Conservation (phyloP, 1,140 invertebrate genomes). For the Dreissena rostriformis region DNA sequence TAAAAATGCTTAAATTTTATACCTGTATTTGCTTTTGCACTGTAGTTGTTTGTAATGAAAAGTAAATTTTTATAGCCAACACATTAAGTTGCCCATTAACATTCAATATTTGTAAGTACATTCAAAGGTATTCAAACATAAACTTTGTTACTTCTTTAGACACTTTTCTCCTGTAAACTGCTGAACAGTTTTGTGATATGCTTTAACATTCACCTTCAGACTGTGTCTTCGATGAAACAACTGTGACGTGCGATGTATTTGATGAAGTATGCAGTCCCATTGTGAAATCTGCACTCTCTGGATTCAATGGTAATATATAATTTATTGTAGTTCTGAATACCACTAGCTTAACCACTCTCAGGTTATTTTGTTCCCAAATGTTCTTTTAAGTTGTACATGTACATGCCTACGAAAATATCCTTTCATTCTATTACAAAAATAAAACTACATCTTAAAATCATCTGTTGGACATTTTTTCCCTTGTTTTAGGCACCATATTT, state of each 20-base stretch:
- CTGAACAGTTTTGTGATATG: background rate
- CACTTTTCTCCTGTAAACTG: background rate
- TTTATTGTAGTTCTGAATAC: background rate
- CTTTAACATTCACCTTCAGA: slow-evolving; percentile 16
- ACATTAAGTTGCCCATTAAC: background rate
- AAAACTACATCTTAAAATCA: background rate
- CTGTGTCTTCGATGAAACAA: slow-evolving; percentile 43
- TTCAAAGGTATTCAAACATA: background rate
- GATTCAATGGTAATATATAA: slow-evolving; percentile 45
- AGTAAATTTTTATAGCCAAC: background rate
- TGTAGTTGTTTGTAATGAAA: background rate
- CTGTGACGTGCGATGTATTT: slow-evolving; percentile 43
- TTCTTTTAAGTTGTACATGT: background rate
- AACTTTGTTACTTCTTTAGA: background rate
- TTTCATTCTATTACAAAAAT: background rate
- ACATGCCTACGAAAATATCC: background rate
- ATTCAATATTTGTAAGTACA: background rate
- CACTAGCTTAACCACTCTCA: background rate
- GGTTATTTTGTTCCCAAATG: background rate
- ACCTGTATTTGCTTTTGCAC: background rate
- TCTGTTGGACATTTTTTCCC: too few relatives aligned
- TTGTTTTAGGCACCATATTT: too few relatives aligned
- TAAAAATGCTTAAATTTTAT: background rate
- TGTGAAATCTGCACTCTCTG: slow-evolving; percentile 47
- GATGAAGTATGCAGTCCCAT: slow-evolving; percentile 55